phyloP scores from a whole-genome alignment of 1,140 invertebrate genomes.

The Drosophila orena region DNA sequence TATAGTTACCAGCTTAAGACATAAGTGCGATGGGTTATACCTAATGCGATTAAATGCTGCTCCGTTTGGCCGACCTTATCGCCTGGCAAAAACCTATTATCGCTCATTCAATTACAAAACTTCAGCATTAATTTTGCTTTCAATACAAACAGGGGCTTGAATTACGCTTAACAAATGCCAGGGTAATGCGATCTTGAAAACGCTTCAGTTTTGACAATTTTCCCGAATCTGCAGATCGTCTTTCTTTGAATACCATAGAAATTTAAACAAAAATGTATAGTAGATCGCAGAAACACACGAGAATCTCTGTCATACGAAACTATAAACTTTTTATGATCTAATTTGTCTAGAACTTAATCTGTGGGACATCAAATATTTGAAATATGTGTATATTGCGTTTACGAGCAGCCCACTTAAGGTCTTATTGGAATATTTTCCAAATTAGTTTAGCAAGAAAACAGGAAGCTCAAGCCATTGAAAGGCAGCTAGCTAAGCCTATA shows the following conservation, averaged over 20 bases:
- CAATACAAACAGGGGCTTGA: not conserved
- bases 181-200: not conserved
- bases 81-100: not conserved
- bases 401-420: no score
- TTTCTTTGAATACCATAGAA: not conserved
- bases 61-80: no score
- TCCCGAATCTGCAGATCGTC: no score
- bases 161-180: not conserved
- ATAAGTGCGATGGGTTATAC: no score
- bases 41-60: not conserved
- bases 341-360: not conserved
- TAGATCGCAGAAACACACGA: not conserved
- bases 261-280: not conserved
- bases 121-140: not conserved
- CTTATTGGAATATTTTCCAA: no score
- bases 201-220: not conserved
- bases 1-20: not conserved
- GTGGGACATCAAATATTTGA: not conserved
- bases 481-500: slow-evolving; percentile 10
- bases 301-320: not conserved
- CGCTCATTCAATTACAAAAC: slow-evolving; percentile 1
- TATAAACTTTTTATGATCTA: not conserved
- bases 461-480: slow-evolving; percentile 7
- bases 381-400: not conserved
- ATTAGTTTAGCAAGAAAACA: not conserved